A percentile compares a stretch with the other conserved stretches of the same genome.
Evolutionary conservation across 2,113 vertebrate genomes (phyloP).

Genomic region (Poeciliopsis occidentalis): DNA sequence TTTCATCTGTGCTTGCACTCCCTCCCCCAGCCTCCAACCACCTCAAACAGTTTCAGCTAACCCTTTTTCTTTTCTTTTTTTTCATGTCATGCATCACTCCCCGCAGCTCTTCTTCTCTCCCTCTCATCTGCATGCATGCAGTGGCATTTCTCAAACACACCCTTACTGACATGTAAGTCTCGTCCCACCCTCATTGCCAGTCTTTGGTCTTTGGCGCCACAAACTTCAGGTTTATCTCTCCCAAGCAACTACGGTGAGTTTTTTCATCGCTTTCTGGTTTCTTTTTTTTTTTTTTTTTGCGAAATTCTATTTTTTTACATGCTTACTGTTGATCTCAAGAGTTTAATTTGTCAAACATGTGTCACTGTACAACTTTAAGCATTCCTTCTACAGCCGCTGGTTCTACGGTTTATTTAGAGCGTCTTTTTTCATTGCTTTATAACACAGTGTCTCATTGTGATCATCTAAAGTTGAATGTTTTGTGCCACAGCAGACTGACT

Average conservation of each 20-base stretch:
- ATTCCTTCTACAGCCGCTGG: too few relatives aligned
- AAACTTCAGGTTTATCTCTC: conserved; percentile 1
- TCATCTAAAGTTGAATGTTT: too few relatives aligned
- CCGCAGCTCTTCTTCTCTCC: not conserved
- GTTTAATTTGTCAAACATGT: too few relatives aligned
- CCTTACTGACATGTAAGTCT: not conserved
- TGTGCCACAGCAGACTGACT: too few relatives aligned
- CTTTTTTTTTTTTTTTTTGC: not conserved
- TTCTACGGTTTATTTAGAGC: too few relatives aligned
- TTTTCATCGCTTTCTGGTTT: not conserved
- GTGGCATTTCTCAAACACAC: not conserved
- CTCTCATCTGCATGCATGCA: not conserved
- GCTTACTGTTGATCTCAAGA: too few relatives aligned
- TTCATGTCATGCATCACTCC: conserved; percentile 15
- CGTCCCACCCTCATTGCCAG: not conserved
- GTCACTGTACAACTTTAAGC: too few relatives aligned
- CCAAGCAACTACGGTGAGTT: conserved; percentile 39
- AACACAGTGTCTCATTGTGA: too few relatives aligned
- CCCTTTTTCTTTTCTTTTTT: too few relatives aligned
- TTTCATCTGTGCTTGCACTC: conserved; percentile 24
- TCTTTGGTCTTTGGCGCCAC: not conserved
- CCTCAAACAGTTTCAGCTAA: not conserved
- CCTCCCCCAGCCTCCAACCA: conserved; percentile 16
- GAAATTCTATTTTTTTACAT: too few relatives aligned
- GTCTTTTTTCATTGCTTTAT: too few relatives aligned